A percentile compares a stretch with the other conserved stretches of the same genome.
phyloP scores from a whole-genome alignment of 1,140 invertebrate genomes.

The Vanessa atalanta region DNA sequence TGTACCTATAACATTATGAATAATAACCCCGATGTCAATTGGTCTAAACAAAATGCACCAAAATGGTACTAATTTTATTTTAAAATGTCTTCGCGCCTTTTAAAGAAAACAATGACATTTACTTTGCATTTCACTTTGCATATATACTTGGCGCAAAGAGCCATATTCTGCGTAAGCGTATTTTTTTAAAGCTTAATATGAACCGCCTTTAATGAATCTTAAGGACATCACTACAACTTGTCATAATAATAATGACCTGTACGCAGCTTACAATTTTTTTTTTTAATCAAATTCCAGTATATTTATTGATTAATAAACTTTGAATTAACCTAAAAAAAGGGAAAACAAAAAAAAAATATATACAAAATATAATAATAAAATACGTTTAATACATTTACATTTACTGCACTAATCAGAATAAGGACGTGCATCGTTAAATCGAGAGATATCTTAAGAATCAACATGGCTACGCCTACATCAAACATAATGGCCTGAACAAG shows the following conservation, averaged over 20 bases:
- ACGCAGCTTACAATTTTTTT: too few relatives aligned
- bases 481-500: slow-evolving; percentile 54
- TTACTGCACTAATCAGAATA: slow-evolving; percentile 5
- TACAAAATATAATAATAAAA: not conserved
- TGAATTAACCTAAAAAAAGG: too few relatives aligned
- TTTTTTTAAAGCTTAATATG: not conserved
- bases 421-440: slow-evolving; percentile 33
- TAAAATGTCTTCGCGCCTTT: slow-evolving; percentile 43
- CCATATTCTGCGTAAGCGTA: slow-evolving; percentile 13
- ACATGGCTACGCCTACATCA: slow-evolving; percentile 59
- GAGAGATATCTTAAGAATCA: slow-evolving; percentile 64
- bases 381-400: not conserved
- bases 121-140: slow-evolving; percentile 39
- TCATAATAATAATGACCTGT: too few relatives aligned
- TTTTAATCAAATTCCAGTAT: too few relatives aligned
- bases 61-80: slow-evolving; percentile 28
- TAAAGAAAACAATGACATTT: slow-evolving; percentile 45
- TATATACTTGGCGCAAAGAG: slow-evolving; percentile 9
- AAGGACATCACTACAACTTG: not conserved
- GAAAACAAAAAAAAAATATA: not conserved
- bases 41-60: slow-evolving; percentile 3
- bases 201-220: not conserved
- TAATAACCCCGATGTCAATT: slow-evolving; percentile 1
- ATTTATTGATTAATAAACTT: too few relatives aligned
- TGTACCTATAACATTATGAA: not conserved